These are phyloP conservation scores for Crambe crambe DNA, from an alignment of 37 sponge, comb jelly and placozoan genomes.

Conservation along the genomic window DNA sequence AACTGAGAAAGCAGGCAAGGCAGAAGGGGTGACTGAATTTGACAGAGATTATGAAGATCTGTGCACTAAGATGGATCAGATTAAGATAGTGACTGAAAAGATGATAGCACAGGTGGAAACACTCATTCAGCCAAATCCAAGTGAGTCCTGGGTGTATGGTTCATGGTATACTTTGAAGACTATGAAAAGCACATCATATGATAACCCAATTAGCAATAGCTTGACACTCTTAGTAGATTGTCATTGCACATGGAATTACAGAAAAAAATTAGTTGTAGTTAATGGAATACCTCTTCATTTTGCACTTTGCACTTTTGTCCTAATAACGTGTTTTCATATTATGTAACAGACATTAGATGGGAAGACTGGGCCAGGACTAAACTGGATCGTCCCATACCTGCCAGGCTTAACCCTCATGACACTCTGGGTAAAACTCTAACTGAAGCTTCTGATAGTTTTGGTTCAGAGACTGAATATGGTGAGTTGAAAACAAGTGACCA, in stretches of 20 bases:
- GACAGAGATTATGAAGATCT: constrained; percentile 55
- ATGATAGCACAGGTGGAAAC: constrained; percentile 21
- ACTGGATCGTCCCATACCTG: constrained; percentile 42
- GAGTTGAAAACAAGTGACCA: too few species aligned
- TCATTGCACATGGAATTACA: not conserved
- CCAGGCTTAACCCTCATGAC: constrained; percentile 26
- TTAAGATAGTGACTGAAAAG: constrained; percentile 50
- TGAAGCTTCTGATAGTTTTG: constrained; percentile 46
- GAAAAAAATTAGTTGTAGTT: not conserved
- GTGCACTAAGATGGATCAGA: constrained; percentile 54
- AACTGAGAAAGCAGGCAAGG: constrained; percentile 70
- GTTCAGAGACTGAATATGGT: constrained; percentile 74
- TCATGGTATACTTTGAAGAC: too few species aligned
- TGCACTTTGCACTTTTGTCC: not conserved
- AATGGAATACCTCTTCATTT: not conserved
- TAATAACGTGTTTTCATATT: not conserved
- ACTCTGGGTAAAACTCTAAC: constrained; percentile 40
- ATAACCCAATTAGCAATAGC: not conserved
- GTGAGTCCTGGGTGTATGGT: too few species aligned
- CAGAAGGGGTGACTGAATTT: constrained; percentile 61
- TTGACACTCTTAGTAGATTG: not conserved
- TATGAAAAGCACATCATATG: too few species aligned
- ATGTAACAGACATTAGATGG: constrained; percentile 38
- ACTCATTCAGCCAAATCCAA: constrained; percentile 65
- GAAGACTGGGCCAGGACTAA: constrained; percentile 44